Conservation (phyloP, 2,888 invertebrate species). For the Micropterix aruncella region DNA sequence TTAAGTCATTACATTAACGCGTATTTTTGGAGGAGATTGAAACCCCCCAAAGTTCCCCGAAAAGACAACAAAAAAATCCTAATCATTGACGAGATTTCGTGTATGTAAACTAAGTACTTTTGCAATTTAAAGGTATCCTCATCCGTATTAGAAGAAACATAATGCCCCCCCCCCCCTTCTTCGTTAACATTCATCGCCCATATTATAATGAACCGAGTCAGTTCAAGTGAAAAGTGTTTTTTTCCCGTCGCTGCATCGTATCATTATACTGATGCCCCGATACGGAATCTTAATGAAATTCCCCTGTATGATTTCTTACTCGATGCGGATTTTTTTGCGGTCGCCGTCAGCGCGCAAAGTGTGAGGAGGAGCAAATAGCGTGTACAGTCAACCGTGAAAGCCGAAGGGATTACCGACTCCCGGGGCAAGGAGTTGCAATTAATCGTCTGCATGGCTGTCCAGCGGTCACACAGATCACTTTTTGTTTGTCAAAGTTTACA, state of each 20-base stretch:
- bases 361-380: too few relatives aligned
- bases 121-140: too few relatives aligned
- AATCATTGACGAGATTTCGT: too few relatives aligned
- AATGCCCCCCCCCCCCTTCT: not conserved
- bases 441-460: too few relatives aligned
- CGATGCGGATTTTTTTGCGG: constrained; percentile 14
- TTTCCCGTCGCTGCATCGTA: not conserved
- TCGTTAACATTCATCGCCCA: not conserved
- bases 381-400: constrained; percentile 18
- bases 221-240: not conserved
- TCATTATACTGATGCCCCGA: not conserved
- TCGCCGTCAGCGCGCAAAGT: constrained; percentile 13
- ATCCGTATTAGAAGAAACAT: too few relatives aligned
- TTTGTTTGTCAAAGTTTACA: too few relatives aligned
- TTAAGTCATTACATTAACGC: too few relatives aligned
- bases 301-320: constrained; percentile 9
- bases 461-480: not conserved
- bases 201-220: not conserved
- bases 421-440: too few relatives aligned
- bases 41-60: too few relatives aligned
- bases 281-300: not conserved
- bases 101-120: too few relatives aligned
- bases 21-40: too few relatives aligned
- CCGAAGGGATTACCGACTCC: constrained; percentile 9
- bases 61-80: too few relatives aligned